Evolutionary conservation across 2,113 vertebrate species (phyloP).

Genomic region (Glaucidium brasilianum): DNA sequence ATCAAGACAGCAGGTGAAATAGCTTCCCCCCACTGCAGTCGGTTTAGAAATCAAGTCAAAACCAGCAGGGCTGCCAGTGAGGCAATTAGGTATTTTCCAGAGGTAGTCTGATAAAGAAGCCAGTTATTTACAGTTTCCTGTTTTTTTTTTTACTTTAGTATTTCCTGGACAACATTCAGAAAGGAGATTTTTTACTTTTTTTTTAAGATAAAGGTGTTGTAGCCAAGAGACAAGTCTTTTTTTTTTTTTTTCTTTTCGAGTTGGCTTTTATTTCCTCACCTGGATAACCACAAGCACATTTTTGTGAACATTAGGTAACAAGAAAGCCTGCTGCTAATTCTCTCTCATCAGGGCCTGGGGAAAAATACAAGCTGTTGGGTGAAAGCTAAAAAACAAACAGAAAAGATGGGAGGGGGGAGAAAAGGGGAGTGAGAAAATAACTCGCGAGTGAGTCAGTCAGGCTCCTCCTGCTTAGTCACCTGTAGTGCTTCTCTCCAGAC

Average conservation of each 20-base stretch:
- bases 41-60: not conserved
- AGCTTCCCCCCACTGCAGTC: not conserved
- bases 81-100: not conserved
- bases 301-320: conserved; percentile 16
- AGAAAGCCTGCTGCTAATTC: conserved; percentile 15
- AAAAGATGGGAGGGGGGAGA: conserved; percentile 24
- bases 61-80: not conserved
- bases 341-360: not conserved
- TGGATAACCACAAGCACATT: conserved; percentile 26
- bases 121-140: conserved; percentile 9
- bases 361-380: conserved; percentile 25
- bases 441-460: conserved; percentile 67
- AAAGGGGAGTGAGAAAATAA: conserved; percentile 49
- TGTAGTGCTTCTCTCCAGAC: conserved; percentile 56
- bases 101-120: not conserved
- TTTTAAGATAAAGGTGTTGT: not conserved
- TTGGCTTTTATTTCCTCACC: conserved; percentile 15
- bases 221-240: not conserved
- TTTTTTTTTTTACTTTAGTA: not conserved
- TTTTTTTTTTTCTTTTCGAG: not conserved
- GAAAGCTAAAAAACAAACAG: conserved; percentile 52
- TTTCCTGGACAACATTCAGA: not conserved
- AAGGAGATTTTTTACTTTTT: not conserved
- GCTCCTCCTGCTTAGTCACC: conserved; percentile 75
- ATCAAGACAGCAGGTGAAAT: not conserved